A percentile compares a stretch with the other conserved stretches of the same genome.
phyloP scores from a whole-genome alignment of 2,113 vertebrate species.

The Illadopsis cleaveri region DNA sequence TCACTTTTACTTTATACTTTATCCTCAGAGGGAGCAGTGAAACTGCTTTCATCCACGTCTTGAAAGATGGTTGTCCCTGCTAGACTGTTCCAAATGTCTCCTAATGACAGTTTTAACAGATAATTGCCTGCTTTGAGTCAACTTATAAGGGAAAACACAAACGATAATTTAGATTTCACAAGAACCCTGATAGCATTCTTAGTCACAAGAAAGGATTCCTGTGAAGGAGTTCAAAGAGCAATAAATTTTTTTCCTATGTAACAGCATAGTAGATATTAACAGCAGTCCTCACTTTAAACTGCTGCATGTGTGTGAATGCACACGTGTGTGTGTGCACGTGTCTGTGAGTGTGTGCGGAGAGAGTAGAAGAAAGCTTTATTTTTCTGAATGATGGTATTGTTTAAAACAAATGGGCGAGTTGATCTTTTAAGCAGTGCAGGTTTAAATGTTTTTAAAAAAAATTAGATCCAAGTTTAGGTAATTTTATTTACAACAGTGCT shows the following conservation, averaged over 20 bases:
- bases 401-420: background rate
- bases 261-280: background rate
- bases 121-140: background rate
- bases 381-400: background rate
- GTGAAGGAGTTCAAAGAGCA: background rate
- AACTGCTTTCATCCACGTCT: background rate
- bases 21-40: background rate
- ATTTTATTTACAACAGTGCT: background rate
- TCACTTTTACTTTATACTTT: background rate
- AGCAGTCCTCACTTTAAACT: background rate
- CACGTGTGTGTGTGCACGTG: fast-evolving
- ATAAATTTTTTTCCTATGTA: background rate
- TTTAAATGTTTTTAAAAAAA: background rate
- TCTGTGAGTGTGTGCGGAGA: background rate
- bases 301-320: background rate
- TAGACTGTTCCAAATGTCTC: background rate
- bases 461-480: background rate
- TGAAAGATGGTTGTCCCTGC: background rate
- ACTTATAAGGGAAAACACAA: background rate
- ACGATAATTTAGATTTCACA: background rate
- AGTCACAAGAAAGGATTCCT: background rate
- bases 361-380: background rate
- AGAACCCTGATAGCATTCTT: background rate
- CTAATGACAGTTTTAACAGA: background rate
- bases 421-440: background rate